Conservation (phyloP, 2,113 vertebrate genomes). For the Larimichthys polyactis region DNA sequence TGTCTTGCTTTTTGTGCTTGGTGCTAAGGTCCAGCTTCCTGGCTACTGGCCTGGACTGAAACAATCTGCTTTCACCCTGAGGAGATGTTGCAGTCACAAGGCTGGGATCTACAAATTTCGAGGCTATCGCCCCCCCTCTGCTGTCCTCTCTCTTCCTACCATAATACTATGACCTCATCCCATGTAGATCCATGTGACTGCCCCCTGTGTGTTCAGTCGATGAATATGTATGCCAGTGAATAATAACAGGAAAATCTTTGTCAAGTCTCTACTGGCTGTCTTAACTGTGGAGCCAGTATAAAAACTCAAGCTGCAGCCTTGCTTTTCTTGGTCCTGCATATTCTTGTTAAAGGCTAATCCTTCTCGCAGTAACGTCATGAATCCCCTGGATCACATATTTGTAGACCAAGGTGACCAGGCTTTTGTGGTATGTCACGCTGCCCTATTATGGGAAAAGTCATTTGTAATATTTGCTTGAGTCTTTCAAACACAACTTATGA, state of each 20-base stretch:
- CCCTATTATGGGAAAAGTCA: background rate
- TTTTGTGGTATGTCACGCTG: background rate
- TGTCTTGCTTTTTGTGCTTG: conserved; percentile 33
- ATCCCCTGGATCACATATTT: conserved; percentile 30
- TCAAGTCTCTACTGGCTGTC: conserved; percentile 58
- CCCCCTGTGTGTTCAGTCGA: conserved; percentile 46
- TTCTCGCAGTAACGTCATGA: conserved; percentile 19
- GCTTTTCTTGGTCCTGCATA: conserved; percentile 34
- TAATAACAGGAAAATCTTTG: conserved; percentile 66
- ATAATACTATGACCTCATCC: conserved; percentile 66
- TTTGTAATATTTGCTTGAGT: conserved; percentile 28
- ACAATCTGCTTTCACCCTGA: conserved; percentile 18
- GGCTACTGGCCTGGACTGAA: conserved; percentile 54
- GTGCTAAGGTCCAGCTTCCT: conserved; percentile 36
- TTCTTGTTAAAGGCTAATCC: conserved; percentile 49
- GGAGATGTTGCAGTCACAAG: conserved; percentile 21
- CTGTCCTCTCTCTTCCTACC: conserved; percentile 52
- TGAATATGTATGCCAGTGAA: conserved; percentile 77
- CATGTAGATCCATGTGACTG: conserved; percentile 45
- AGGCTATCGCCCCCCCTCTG: conserved; percentile 6
- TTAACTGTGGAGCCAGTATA: conserved; percentile 23
- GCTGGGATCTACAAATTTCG: conserved; percentile 22
- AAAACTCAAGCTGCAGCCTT: conserved; percentile 30
- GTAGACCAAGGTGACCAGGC: conserved; percentile 46
- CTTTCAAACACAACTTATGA: conserved; percentile 22